Conservation (phyloP, 2,113 vertebrate genomes). For the Ellobius talpinus region DNA sequence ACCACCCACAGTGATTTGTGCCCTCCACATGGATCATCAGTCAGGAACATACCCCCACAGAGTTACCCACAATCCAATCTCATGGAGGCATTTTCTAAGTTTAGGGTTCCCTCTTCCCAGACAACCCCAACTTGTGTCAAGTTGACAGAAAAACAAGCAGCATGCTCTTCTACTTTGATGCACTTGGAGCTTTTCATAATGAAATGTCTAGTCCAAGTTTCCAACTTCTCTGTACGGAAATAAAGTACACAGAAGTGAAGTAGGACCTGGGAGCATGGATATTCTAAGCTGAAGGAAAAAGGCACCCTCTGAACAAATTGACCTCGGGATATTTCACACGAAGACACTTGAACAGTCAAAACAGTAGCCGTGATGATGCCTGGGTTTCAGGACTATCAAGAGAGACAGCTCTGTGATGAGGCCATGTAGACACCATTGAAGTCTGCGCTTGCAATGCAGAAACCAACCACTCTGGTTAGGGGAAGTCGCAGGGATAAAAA, state of each 20-base stretch:
- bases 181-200: neutral
- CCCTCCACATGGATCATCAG: neutral
- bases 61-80: neutral
- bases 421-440: neutral
- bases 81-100: no score
- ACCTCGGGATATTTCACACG: neutral
- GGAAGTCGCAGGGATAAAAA: neutral
- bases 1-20: neutral
- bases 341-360: neutral
- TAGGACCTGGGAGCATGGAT: neutral
- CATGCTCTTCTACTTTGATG: neutral
- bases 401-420: neutral
- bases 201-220: neutral
- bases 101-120: neutral
- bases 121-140: neutral
- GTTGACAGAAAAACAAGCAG: neutral
- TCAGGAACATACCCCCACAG: neutral
- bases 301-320: neutral
- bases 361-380: neutral
- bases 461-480: neutral
- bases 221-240: neutral
- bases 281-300: neutral
- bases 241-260: neutral
- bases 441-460: neutral
- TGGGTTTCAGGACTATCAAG: neutral